Evolutionary conservation across 1,140 invertebrate species (phyloP), one percentile per base, ranked within the genome.

Genomic region (Oscheius sp.): DNA sequence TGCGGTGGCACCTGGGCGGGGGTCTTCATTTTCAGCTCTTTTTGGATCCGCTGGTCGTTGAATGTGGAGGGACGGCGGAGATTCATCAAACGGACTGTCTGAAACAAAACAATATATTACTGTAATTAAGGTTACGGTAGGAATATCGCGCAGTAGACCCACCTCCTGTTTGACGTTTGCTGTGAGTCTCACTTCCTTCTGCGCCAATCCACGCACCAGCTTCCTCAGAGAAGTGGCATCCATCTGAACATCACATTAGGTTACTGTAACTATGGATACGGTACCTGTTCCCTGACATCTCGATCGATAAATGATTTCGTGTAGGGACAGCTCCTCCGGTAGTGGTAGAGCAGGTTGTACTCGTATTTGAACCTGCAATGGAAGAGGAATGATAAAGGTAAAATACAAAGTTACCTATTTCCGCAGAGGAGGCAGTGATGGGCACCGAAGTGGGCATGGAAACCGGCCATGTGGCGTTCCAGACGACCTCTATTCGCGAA

Each of bases 341-440:
- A 83, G 58, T 82, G 80, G 65, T 80, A 82, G 15, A 82, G 67
- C 42, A 82, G 55, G 68, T 81, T 83, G 68, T 82, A 82, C 23
- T 82, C 80, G 61, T 82, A 82, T 68, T 82, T 82, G 66, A 83
- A 82, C 15, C 49, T 55, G 63, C 15, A 55, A 45, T 4, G n/a
- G 20, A 7, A 65, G 34, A 38, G n/a, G n/a, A 45, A 10, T 28
- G 45, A 42, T 26, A n/a, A n/a, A 31, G 34, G 3, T n/a, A n/a
- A 7, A 62, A 62, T 62, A 23, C 18, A 65, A 38, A 38, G 13
- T 26, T n/a, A 65, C 63, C 36, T 38, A 69, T 81, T 80, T n/a
- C 80, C 80, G 58, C 80, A 82, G 18, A 82, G 62, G 23, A 76
- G 29, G 55, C 80, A 82, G 46, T 84, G 80, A 52, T 83, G 81